These are phyloP conservation scores for Euzetes globulus DNA, from an alignment of 2,888 invertebrate species.

Conservation along the genomic window DNA sequence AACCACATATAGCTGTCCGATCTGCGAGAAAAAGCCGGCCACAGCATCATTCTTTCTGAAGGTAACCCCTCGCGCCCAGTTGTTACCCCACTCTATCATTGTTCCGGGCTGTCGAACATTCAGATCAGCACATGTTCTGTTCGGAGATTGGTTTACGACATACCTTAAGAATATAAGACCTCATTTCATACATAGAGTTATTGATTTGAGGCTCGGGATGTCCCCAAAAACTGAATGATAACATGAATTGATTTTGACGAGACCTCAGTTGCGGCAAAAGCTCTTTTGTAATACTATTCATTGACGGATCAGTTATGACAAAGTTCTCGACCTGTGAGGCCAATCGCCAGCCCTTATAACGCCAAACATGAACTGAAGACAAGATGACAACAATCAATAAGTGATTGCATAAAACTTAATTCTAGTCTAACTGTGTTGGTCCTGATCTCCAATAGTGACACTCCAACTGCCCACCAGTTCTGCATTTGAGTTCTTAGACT, in stretches of 20 bases:
- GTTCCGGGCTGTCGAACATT: slow-evolving; percentile 65
- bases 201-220: slow-evolving; percentile 66
- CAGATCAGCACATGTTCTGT: too few relatives aligned
- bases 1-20: slow-evolving; percentile 90
- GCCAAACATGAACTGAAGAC: slow-evolving; percentile 77
- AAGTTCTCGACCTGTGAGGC: slow-evolving; percentile 43
- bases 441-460: slow-evolving; percentile 91
- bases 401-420: not conserved
- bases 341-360: slow-evolving; percentile 79
- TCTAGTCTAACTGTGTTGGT: slow-evolving; percentile 60
- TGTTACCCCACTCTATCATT: slow-evolving; percentile 99
- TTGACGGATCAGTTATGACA: slow-evolving; percentile 45
- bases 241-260: slow-evolving; percentile 80
- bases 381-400: not conserved
- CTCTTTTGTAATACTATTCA: slow-evolving; percentile 45
- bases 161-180: slow-evolving; percentile 75
- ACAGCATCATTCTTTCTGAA: slow-evolving; percentile 83
- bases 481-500: slow-evolving; percentile 58
- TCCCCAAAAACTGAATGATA: slow-evolving; percentile 94
- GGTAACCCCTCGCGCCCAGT: slow-evolving; percentile 92
- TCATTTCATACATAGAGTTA: slow-evolving; percentile 83
- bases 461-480: slow-evolving; percentile 93
- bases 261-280: slow-evolving; percentile 54
- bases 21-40: slow-evolving; percentile 95
- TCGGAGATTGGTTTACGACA: slow-evolving; percentile 7